A percentile compares a stretch with the other conserved stretches of the same genome.
Conservation (phyloP, 64 coral and sea anemone genomes). For the Stylophora pistillata region DNA sequence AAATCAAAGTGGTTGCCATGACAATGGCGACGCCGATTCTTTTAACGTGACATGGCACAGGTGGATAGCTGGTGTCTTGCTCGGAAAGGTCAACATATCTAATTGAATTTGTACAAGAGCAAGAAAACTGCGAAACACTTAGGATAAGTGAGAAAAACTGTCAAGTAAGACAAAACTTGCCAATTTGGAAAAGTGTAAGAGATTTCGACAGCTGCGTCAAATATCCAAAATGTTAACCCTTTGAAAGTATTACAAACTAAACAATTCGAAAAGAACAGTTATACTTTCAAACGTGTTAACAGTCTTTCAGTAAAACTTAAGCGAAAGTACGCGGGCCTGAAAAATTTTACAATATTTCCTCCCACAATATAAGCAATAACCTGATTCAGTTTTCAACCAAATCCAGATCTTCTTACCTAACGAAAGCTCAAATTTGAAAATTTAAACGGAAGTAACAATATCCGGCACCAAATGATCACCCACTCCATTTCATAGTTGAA, state of each 20-base stretch:
- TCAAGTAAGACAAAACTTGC: background rate
- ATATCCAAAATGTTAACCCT: too few relatives aligned
- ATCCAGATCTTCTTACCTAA: background rate
- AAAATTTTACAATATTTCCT: background rate
- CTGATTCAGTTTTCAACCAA: background rate
- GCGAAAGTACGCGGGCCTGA: too few relatives aligned
- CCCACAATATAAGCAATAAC: background rate
- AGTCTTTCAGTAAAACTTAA: too few relatives aligned
- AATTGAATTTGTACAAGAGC: conserved; percentile 45
- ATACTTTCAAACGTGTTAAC: too few relatives aligned
- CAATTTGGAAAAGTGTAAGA: background rate
- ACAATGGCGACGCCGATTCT: background rate
- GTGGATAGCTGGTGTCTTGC: conserved; percentile 19
- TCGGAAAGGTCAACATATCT: conserved; percentile 27
- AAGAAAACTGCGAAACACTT: background rate
- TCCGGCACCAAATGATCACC: background rate
- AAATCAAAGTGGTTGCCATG: background rate
- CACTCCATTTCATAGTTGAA: conserved; percentile 22
- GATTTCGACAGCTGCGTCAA: background rate
- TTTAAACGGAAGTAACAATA: background rate
- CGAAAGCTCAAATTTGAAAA: background rate
- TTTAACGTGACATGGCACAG: background rate
- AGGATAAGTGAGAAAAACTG: conserved; percentile 17
- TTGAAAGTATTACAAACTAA: background rate
- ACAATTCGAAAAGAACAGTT: too few relatives aligned